Conservation (phyloP, 2,113 vertebrate species). For the Menidia beryllina region DNA sequence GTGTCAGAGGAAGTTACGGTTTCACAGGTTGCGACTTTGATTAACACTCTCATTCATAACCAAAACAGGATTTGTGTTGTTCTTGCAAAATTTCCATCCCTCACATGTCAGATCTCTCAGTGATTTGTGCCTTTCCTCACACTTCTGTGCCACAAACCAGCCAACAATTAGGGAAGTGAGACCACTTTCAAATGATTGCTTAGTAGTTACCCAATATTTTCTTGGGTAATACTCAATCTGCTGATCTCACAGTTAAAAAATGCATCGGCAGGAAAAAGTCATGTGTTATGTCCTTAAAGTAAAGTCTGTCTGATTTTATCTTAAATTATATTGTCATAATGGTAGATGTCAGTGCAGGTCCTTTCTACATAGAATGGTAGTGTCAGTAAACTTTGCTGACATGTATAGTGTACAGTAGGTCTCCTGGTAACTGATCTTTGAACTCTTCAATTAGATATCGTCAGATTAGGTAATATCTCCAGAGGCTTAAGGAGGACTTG, state of each 20-base stretch:
- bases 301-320: background rate
- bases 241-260: conserved; percentile 69
- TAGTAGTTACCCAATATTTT: conserved; percentile 65
- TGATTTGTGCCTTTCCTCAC: conserved; percentile 28
- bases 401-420: background rate
- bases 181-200: conserved; percentile 59
- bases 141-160: conserved; percentile 11
- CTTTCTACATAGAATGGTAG: background rate
- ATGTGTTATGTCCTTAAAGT: conserved; percentile 6
- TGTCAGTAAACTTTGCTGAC: conserved; percentile 6
- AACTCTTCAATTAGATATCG: conserved; percentile 17
- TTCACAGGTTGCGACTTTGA: background rate
- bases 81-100: conserved; percentile 3
- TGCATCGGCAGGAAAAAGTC: conserved; percentile 52
- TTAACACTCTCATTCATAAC: background rate
- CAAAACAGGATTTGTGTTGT: background rate
- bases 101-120: conserved; percentile 51
- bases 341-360: background rate
- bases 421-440: conserved; percentile 28
- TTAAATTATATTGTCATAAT: background rate
- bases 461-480: conserved; percentile 24
- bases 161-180: conserved; percentile 71
- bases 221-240: conserved; percentile 56
- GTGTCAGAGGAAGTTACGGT: background rate
- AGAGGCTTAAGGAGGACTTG: conserved; percentile 2